Conservation (phyloP, 2,113 vertebrate genomes). For the Glareola pratincola region DNA sequence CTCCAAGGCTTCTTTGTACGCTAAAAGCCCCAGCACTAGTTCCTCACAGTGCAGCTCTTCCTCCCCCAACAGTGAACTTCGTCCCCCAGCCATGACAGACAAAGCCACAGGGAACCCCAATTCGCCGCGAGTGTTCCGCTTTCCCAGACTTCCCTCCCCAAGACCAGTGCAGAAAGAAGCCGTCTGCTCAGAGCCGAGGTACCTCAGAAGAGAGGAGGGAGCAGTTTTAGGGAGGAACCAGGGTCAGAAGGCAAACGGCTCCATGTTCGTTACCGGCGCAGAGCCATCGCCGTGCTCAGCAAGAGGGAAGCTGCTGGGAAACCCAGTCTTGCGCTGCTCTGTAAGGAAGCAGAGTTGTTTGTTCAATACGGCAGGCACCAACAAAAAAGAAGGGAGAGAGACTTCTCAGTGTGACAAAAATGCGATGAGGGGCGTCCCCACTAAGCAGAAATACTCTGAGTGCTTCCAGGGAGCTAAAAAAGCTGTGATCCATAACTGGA, state of each 20-base stretch:
- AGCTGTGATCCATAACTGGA: constrained; percentile 74
- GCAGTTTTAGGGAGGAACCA: neutral
- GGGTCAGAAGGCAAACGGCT: neutral
- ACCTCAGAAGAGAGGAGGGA: neutral
- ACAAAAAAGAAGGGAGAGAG: neutral
- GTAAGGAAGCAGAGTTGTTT: neutral
- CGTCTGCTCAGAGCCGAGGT: constrained; percentile 55
- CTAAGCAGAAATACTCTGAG: neutral
- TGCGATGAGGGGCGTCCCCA: neutral
- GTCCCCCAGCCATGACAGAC: neutral
- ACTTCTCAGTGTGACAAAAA: neutral
- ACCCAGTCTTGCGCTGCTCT: neutral
- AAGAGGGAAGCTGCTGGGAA: neutral
- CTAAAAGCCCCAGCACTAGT: neutral
- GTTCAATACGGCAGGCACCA: neutral
- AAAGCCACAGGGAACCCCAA: neutral
- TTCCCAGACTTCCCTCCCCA: constrained; percentile 64
- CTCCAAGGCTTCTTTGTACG: neutral
- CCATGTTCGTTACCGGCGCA: neutral
- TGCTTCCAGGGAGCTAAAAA: constrained; percentile 55
- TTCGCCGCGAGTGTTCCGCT: constrained; percentile 39
- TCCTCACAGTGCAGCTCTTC: neutral
- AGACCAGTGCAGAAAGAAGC: constrained; percentile 65
- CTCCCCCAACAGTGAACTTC: neutral
- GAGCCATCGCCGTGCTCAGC: neutral